These are phyloP conservation scores for Hyles lineata DNA, from an alignment of 2,888 invertebrate species.

Conservation along the genomic window DNA sequence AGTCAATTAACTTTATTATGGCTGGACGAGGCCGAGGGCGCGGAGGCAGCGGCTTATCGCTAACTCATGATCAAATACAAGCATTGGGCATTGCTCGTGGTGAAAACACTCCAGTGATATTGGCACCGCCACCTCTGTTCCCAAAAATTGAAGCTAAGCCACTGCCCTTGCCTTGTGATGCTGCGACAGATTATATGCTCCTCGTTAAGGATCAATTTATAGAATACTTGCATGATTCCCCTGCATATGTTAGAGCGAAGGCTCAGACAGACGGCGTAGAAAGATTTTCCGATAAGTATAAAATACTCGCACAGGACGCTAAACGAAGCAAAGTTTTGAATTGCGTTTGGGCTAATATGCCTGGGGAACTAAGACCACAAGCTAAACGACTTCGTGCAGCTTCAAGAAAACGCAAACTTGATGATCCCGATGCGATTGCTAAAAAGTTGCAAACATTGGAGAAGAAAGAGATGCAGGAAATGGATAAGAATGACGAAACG, in stretches of 20 bases:
- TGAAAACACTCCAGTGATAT: conserved; percentile 81
- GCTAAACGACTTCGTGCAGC: conserved; percentile 63
- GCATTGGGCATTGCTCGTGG: conserved; percentile 83
- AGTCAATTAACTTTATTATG: conserved; percentile 49
- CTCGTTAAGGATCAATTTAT: conserved; percentile 90
- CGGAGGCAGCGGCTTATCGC: conserved; percentile 77
- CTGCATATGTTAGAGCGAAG: conserved; percentile 84
- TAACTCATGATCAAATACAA: conserved; percentile 85
- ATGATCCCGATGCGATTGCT: conserved; percentile 69
- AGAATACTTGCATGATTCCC: conserved; percentile 88
- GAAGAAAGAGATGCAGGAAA: conserved; percentile 85
- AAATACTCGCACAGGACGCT: conserved; percentile 77
- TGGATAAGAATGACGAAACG: conserved; percentile 75
- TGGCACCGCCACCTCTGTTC: conserved; percentile 85
- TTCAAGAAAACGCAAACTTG: conserved; percentile 69
- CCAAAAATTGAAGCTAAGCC: conserved; percentile 86
- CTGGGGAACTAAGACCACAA: conserved; percentile 86
- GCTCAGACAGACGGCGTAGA: conserved; percentile 79
- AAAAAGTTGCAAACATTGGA: conserved; percentile 87
- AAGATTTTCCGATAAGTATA: conserved; percentile 85
- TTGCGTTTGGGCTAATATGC: conserved; percentile 87
- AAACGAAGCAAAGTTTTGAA: conserved; percentile 75
- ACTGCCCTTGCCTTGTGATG: conserved; percentile 78
- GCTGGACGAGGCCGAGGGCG: conserved; percentile 82
- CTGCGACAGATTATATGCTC: conserved; percentile 88